Percentiles rank a stretch among this genome's conserved stretches.
phyloP scores from a whole-genome alignment of 2,888 invertebrate species.

The Bombylius discolor region DNA sequence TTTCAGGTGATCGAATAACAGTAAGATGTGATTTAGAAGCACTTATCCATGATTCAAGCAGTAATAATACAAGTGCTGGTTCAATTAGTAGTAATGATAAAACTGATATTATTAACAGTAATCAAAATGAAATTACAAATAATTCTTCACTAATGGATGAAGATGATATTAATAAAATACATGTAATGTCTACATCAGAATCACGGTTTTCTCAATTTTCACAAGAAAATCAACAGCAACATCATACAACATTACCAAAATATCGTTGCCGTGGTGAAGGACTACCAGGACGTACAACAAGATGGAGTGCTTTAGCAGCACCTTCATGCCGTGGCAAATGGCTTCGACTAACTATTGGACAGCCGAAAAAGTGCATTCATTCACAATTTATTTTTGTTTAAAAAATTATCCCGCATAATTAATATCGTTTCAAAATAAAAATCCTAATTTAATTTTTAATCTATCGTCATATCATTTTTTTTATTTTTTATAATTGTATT shows the following conservation, averaged over 20 bases:
- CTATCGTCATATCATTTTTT: too few species aligned
- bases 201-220: neutral
- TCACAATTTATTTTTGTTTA: constrained; percentile 37
- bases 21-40: constrained; percentile 75
- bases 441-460: too few species aligned
- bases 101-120: constrained; percentile 9
- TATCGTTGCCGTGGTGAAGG: constrained; percentile 71
- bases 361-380: constrained; percentile 34
- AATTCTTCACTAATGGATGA: constrained; percentile 16
- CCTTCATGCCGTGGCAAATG: constrained; percentile 83
- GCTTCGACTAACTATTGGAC: constrained; percentile 46
- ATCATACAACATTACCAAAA: constrained; percentile 19
- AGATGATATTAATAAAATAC: constrained; percentile 4
- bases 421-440: too few species aligned
- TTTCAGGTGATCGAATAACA: constrained; percentile 58
- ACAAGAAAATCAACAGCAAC: constrained; percentile 19
- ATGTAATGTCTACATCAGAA: neutral
- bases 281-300: constrained; percentile 56
- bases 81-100: constrained; percentile 1
- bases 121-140: constrained; percentile 15
- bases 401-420: constrained; percentile 10
- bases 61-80: constrained; percentile 1
- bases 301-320: constrained; percentile 74
- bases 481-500: too few species aligned
- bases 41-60: constrained; percentile 40